These are phyloP conservation scores for Smutsia temminckii DNA, from an alignment of 2,797 vertebrate genomes.

Conservation along the genomic window DNA sequence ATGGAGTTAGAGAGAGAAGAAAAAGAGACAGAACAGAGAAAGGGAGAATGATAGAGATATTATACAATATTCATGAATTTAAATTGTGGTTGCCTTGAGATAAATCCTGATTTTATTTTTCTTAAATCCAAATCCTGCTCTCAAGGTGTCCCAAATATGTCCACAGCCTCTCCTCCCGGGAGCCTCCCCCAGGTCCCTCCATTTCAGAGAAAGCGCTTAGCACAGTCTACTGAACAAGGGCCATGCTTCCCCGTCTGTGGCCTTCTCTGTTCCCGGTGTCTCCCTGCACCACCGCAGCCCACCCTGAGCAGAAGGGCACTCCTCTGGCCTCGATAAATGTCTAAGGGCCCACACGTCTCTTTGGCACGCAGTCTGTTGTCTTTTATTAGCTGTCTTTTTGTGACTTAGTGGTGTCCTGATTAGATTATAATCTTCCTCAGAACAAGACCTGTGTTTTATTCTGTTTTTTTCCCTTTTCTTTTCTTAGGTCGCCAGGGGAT, in stretches of 20 bases:
- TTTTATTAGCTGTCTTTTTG: neutral
- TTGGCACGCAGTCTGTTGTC: neutral
- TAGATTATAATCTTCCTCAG: neutral
- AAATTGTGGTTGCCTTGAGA: neutral
- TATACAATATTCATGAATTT: neutral
- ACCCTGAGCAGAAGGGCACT: neutral
- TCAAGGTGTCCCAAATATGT: neutral
- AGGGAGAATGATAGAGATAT: neutral
- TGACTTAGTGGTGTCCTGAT: neutral
- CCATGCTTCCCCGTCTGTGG: neutral
- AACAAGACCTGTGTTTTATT: neutral
- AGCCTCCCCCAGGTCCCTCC: neutral
- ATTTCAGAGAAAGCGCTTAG: neutral
- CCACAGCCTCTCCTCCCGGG: neutral
- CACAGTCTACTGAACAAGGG: neutral
- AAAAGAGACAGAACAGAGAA: neutral
- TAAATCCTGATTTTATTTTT: neutral
- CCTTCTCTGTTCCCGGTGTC: neutral
- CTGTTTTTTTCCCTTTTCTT: neutral
- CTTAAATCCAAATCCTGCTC: neutral
- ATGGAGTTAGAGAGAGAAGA: neutral
- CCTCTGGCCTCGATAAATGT: neutral
- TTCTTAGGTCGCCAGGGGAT: neutral
- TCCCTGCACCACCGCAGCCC: neutral
- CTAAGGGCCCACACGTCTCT: neutral